These are phyloP conservation scores for Pundamilia nyererei DNA, from an alignment of 2,113 vertebrate genomes.

Conservation along the genomic window DNA sequence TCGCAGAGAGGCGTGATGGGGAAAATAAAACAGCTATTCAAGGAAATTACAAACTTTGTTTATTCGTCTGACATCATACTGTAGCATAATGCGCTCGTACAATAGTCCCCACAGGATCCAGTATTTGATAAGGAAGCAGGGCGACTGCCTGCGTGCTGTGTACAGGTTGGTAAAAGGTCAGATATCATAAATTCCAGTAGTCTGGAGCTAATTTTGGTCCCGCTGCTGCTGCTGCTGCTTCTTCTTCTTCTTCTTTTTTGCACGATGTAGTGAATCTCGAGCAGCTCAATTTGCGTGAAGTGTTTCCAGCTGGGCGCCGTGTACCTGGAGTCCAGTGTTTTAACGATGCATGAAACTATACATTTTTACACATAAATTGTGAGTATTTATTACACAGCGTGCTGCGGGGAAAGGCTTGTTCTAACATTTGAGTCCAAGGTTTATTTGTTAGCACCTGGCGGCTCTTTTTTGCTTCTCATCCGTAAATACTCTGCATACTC, in stretches of 20 bases:
- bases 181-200: background rate
- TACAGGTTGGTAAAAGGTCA: background rate
- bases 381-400: background rate
- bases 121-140: background rate
- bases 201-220: background rate
- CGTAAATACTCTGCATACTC: background rate
- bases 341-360: background rate
- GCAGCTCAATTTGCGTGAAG: background rate
- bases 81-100: background rate
- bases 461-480: background rate
- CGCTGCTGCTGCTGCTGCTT: background rate
- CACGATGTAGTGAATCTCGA: background rate
- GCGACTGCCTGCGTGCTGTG: background rate
- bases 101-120: background rate
- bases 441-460: accelerated
- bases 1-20: background rate
- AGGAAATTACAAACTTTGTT: slow-evolving; percentile 27
- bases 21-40: background rate
- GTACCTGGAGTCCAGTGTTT: background rate
- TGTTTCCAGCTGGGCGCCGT: background rate
- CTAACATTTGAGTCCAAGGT: background rate
- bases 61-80: background rate
- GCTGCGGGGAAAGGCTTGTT: background rate
- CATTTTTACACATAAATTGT: background rate
- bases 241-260: background rate